Base-by-base conservation (phyloP, 1,140 invertebrate genomes). In the Batillaria attramentaria region DNA sequence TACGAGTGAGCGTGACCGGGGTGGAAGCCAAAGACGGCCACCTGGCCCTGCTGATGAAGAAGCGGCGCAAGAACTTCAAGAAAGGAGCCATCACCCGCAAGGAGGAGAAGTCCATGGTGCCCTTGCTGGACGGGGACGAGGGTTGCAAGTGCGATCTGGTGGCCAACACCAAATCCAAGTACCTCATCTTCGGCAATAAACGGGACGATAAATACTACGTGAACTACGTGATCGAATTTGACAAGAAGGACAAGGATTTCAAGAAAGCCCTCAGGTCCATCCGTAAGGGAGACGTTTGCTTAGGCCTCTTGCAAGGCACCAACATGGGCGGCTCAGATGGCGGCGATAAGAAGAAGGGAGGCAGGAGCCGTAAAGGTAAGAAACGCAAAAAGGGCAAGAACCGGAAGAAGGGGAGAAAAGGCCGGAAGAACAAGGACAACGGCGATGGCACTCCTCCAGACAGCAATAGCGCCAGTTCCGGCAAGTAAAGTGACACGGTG, bases 151-250 rank as follows among this genome's bases (percentile, higher is more conserved):
- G 88, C 33, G 81, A 85, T 6, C 76, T 85, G 41, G 72, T 87
- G 57, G 81, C 85, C 57, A 83, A 79, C 42, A 85, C 84, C 28
- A 75, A 75, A 46, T 79, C 85, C 10, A 83, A 82, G 74, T 93
- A 91, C 81, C 90, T 93, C 37, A 89, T 93, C 39, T 93, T 93
- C 92, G 93, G 92, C n/a, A 84, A 87, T 72, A 86, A 84, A 24
- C 80, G 83, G n/a, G 89, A 89, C 20, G 83, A 89, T 31, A 84
- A 89, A 50, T 84, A 91, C 3, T 84, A 90, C 46, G 46, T 86
- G 41, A 81, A 50, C 8, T 87, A 82, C 77, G 79, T 85, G 24
- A 78, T 76, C 20, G 57, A 70, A 3, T 86, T 83, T 82, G 54
- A 79, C 31, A 79, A 79, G 35, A 81, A 81, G 54, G 72, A 85